These are phyloP conservation scores for Odiellus spinosus DNA, from an alignment of 2,888 invertebrate genomes.

Conservation along the genomic window DNA sequence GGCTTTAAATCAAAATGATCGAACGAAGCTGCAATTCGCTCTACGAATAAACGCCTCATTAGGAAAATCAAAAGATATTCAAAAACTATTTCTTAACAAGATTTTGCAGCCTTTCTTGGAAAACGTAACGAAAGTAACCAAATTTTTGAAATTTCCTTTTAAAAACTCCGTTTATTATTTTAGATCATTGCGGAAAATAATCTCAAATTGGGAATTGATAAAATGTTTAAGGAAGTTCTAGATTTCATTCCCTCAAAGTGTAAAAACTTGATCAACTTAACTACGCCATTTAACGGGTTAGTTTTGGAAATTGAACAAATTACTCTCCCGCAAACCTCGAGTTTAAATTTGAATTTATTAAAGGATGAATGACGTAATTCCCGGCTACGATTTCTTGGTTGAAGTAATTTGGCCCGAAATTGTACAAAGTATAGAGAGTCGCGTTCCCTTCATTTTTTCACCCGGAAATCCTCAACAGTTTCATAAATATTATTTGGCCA, in stretches of 20 bases:
- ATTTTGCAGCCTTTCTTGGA: conserved; percentile 50
- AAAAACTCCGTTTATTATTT: conserved; percentile 1
- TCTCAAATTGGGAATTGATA: conserved; percentile 47
- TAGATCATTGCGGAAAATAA: conserved; percentile 47
- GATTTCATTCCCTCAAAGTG: conserved; percentile 45
- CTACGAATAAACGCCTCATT: conserved; percentile 46
- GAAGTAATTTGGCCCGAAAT: conserved; percentile 67
- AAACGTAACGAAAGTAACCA: conserved; percentile 27
- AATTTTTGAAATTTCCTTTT: background rate
- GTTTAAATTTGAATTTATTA: too few relatives aligned
- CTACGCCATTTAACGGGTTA: conserved; percentile 23
- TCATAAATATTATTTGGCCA: conserved; percentile 59
- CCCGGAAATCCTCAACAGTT: conserved; percentile 82
- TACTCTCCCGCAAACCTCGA: too few relatives aligned
- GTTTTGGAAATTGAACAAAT: too few relatives aligned
- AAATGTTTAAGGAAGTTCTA: conserved; percentile 53
- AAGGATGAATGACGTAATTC: conserved; percentile 36
- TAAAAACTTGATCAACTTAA: conserved; percentile 26
- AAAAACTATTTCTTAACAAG: conserved; percentile 49
- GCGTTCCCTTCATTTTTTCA: conserved; percentile 60
- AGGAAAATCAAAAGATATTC: conserved; percentile 50
- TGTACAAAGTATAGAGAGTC: conserved; percentile 36
- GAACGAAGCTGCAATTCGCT: conserved; percentile 28
- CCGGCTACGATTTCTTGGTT: conserved; percentile 57
- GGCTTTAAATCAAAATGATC: conserved; percentile 26